Percentiles rank a stretch among this genome's conserved stretches.
These are phyloP conservation scores for Dendropsophus ebraccatus DNA, from an alignment of 2,113 vertebrate species.

Conservation along the genomic window DNA sequence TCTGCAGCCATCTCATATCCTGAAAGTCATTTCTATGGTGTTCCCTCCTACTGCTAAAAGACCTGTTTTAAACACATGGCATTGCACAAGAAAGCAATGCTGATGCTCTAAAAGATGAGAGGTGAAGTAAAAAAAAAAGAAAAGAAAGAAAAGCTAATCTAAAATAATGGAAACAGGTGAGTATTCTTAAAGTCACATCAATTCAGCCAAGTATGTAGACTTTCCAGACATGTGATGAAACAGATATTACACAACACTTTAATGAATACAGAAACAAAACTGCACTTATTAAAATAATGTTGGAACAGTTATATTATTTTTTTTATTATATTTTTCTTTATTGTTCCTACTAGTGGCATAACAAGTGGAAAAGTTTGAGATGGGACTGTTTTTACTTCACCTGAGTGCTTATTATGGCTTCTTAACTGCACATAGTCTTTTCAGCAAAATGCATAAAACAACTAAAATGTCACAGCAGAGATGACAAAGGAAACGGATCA, in stretches of 20 bases:
- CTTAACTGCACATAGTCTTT: background rate
- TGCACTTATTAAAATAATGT: background rate
- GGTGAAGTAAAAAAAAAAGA: conserved; percentile 11
- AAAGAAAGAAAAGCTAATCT: conserved; percentile 15
- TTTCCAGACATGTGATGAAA: conserved; percentile 31
- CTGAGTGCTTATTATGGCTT: conserved; percentile 20
- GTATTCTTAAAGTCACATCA: conserved; percentile 14
- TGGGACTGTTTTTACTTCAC: background rate
- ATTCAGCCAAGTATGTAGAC: background rate
- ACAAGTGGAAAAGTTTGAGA: background rate
- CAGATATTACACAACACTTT: background rate
- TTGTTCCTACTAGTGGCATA: background rate
- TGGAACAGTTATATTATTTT: background rate
- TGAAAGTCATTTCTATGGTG: conserved; percentile 44
- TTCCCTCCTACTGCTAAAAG: conserved; percentile 54
- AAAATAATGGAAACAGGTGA: conserved; percentile 51
- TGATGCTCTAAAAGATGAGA: conserved; percentile 20
- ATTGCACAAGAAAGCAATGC: conserved; percentile 33
- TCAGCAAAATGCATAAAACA: conserved; percentile 44
- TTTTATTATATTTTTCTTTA: background rate
- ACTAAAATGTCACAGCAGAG: conserved; percentile 21
- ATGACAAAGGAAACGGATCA: conserved; percentile 50
- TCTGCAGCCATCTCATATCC: conserved; percentile 56
- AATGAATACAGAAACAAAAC: background rate
- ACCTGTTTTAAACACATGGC: conserved; percentile 45